Conservation (phyloP, 2,888 invertebrate species). For the Thysanoteuthis rhombus region DNA sequence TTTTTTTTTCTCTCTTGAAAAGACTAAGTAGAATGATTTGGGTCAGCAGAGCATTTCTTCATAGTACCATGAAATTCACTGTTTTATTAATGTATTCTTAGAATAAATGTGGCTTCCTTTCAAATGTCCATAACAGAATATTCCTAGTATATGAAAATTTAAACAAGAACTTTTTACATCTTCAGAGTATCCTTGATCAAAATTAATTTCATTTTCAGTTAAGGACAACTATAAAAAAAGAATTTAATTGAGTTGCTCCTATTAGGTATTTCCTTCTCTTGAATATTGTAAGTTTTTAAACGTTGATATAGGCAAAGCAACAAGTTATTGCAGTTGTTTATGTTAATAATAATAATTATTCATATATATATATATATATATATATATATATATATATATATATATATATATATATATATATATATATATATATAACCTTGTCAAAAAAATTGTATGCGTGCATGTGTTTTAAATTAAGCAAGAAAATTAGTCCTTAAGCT, state of each 20-base stretch:
- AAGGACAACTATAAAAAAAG: not conserved
- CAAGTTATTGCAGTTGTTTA: too few relatives aligned
- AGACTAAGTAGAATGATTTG: not conserved
- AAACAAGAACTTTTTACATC: not conserved
- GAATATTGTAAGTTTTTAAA: not conserved
- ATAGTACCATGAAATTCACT: not conserved
- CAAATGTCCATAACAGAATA: not conserved
- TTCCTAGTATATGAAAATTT: not conserved
- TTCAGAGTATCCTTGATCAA: not conserved
- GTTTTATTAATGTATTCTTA: not conserved
- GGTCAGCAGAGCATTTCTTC: not conserved
- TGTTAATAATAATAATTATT: too few relatives aligned
- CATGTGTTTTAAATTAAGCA: not conserved
- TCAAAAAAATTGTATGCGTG: too few relatives aligned
- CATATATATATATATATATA: too few relatives aligned
- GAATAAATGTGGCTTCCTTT: not conserved
- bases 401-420: too few relatives aligned
- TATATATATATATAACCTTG: too few relatives aligned
- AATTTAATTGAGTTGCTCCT: not conserved
- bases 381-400: too few relatives aligned
- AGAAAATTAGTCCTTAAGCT: not conserved
- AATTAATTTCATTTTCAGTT: not conserved
- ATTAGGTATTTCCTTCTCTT: not conserved
- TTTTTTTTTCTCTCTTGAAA: not conserved
- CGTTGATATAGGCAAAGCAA: not conserved